Percentiles rank a stretch among this genome's conserved stretches.
These are phyloP conservation scores for Ara ararauna DNA, from an alignment of 2,797 vertebrate species.

Conservation along the genomic window DNA sequence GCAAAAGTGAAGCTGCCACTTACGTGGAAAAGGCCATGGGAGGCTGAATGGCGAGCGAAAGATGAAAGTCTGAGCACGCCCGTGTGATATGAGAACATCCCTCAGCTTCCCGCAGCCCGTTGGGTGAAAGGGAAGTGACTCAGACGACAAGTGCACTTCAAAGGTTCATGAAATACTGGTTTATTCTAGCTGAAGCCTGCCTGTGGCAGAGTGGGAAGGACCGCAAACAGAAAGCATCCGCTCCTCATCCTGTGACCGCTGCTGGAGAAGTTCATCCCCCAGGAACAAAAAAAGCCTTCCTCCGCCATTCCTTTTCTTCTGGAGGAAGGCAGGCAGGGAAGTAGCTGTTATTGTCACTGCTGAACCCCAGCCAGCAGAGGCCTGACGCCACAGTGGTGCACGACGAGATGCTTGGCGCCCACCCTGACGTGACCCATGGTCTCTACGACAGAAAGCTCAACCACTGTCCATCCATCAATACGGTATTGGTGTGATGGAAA, in stretches of 20 bases:
- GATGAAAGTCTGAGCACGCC: neutral
- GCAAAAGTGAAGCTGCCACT: neutral
- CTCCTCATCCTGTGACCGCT: neutral
- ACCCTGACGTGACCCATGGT: accelerated
- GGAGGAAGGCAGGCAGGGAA: neutral
- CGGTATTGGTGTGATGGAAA: neutral
- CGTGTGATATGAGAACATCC: neutral
- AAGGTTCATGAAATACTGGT: neutral
- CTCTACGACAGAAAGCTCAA: neutral
- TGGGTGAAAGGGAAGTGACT: constrained; percentile 8
- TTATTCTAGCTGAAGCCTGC: constrained; percentile 22
- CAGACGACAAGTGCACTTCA: neutral
- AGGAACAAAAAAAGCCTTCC: constrained; percentile 2
- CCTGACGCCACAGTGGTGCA: accelerated
- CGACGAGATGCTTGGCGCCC: neutral
- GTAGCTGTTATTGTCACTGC: neutral
- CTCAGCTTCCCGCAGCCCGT: neutral
- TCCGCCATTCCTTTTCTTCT: neutral
- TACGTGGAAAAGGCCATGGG: accelerated
- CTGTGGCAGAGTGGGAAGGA: neutral
- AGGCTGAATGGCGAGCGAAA: neutral
- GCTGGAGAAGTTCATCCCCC: neutral
- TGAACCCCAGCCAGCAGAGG: neutral
- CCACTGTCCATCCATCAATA: neutral
- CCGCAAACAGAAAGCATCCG: neutral